Percentiles rank a stretch among this genome's conserved stretches.
phyloP scores from a whole-genome alignment of 2,888 invertebrate species.

The Hypercompe scribonia region DNA sequence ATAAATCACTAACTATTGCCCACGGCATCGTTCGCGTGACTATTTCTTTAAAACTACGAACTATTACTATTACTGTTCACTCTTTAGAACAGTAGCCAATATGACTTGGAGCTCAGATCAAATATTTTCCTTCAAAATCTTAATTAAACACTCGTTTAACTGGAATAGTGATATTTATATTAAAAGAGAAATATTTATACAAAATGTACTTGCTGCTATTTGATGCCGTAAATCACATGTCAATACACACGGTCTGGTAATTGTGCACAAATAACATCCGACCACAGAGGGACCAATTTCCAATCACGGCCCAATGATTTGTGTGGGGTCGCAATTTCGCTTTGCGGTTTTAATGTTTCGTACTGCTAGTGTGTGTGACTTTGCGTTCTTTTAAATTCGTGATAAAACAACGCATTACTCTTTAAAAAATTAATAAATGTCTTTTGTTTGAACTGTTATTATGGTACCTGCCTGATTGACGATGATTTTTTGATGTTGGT shows the following conservation, averaged over 20 bases:
- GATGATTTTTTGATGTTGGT: too few species aligned
- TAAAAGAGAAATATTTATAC: not conserved
- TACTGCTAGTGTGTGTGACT: not conserved
- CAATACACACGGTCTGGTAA: slow-evolving; percentile 17
- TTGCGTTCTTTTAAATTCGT: not conserved
- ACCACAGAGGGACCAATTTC: slow-evolving; percentile 35
- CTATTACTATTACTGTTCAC: too few species aligned
- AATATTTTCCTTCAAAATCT: too few species aligned
- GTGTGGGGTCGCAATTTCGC: slow-evolving; percentile 18
- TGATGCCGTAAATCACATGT: not conserved
- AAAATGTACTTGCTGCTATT: not conserved
- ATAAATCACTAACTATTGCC: too few species aligned
- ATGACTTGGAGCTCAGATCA: too few species aligned
- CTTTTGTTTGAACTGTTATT: too few species aligned
- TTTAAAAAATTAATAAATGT: not conserved
- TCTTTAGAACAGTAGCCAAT: too few species aligned
- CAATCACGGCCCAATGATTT: slow-evolving; percentile 29
- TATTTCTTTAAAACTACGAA: not conserved
- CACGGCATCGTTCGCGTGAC: too few species aligned
- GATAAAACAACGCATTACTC: not conserved
- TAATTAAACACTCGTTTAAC: too few species aligned
- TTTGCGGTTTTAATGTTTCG: slow-evolving; percentile 16
- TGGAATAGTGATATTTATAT: not conserved
- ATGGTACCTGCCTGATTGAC: too few species aligned
- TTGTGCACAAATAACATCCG: slow-evolving; percentile 20